A percentile compares a stretch with the other conserved stretches of the same genome.
Evolutionary conservation across 2,888 invertebrate species (phyloP).

Genomic region (Cheilosia impressa): DNA sequence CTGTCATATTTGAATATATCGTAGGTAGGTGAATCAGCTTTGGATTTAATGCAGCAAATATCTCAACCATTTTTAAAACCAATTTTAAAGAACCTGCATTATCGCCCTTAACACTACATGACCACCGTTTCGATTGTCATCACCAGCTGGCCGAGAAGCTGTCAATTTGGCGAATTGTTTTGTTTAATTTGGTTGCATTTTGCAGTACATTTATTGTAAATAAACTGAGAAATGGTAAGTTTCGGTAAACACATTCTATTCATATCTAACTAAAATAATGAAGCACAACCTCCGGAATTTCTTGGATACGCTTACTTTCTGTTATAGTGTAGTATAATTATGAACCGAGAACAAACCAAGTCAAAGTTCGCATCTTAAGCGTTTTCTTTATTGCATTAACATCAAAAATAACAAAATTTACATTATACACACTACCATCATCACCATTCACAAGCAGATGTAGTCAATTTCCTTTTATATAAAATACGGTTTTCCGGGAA

Average conservation of each 20-base stretch:
- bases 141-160: slow-evolving; percentile 14
- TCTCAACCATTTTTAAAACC: slow-evolving; percentile 33
- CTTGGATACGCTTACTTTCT: not conserved
- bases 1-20: not conserved
- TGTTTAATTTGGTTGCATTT: not conserved
- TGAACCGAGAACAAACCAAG: not conserved
- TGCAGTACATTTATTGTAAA: not conserved
- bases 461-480: slow-evolving; percentile 25
- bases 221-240: slow-evolving; percentile 28
- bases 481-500: slow-evolving; percentile 52
- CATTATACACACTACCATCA: slow-evolving; percentile 34
- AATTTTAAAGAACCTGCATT: not conserved
- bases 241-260: not conserved
- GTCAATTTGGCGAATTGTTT: slow-evolving; percentile 14
- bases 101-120: not conserved
- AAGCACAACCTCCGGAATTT: not conserved
- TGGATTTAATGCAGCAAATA: not conserved
- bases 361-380: slow-evolving; percentile 32
- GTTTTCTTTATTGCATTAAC: slow-evolving; percentile 53
- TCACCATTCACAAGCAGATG: not conserved
- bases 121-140: slow-evolving; percentile 14
- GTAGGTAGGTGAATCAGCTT: not conserved
- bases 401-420: slow-evolving; percentile 46
- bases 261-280: not conserved
- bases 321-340: not conserved